Evolutionary conservation across 64 coral and sea anemone genomes (phyloP).

Genomic region (Stylophora pistillata): DNA sequence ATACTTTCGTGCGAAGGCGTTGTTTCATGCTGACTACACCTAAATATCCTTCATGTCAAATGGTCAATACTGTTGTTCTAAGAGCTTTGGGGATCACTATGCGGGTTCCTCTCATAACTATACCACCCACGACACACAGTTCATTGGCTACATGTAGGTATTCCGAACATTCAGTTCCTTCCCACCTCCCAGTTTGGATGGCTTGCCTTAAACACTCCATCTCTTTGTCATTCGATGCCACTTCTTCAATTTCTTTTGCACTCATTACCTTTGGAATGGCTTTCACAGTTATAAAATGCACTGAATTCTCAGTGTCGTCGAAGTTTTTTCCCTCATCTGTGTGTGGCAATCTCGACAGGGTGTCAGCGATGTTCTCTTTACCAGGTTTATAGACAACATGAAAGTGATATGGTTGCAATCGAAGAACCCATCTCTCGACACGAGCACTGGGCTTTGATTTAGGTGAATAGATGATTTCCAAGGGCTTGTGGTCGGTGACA

Average conservation of each 20-base stretch:
- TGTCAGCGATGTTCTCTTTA: slow-evolving; percentile 28
- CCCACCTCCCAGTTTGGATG: slow-evolving; percentile 17
- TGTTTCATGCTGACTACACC: neutral
- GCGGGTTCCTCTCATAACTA: slow-evolving; percentile 39
- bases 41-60: slow-evolving; percentile 33
- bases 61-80: neutral
- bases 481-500: slow-evolving; percentile 43
- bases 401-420: too few species aligned
- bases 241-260: slow-evolving; percentile 51
- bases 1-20: too few species aligned
- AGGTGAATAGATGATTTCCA: slow-evolving; percentile 37
- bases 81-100: slow-evolving; percentile 13
- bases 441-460: neutral
- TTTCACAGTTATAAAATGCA: too few species aligned
- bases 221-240: slow-evolving; percentile 28
- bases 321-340: neutral
- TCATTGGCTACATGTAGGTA: slow-evolving; percentile 1
- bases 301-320: neutral
- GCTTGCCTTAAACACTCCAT: neutral
- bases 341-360: slow-evolving; percentile 21
- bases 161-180: neutral
- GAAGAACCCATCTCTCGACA: slow-evolving; percentile 39
- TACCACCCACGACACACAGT: slow-evolving; percentile 16
- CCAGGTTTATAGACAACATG: neutral
- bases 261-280: slow-evolving; percentile 16